A percentile compares a stretch with the other conserved stretches of the same genome.
These are phyloP conservation scores for Venturia canescens DNA, from an alignment of 1,140 invertebrate species.

Conservation along the genomic window DNA sequence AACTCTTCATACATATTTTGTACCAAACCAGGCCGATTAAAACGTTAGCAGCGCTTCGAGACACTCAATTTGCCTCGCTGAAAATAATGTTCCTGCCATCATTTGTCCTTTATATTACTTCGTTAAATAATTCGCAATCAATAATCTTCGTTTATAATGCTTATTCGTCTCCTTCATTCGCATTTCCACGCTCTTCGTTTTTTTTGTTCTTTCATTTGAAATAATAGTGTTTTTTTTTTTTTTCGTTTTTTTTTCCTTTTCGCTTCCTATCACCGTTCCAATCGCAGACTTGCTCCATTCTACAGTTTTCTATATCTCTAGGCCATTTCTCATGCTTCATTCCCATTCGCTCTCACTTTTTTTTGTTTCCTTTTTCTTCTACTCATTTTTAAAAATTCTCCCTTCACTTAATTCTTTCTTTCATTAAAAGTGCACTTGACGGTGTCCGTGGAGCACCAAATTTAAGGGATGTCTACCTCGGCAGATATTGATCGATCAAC, in stretches of 20 bases:
- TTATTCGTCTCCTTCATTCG: conserved; percentile 34
- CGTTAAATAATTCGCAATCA: conserved; percentile 73
- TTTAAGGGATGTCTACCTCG: conserved; percentile 71
- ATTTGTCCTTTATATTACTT: conserved; percentile 72
- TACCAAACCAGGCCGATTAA: conserved; percentile 77
- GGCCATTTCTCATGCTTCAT: conserved; percentile 66
- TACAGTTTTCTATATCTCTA: conserved; percentile 70
- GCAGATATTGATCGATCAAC: conserved; percentile 72
- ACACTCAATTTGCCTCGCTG: conserved; percentile 60
- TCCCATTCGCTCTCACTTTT: no score
- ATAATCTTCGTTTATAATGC: conserved; percentile 63
- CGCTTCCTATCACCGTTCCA: conserved; percentile 30
- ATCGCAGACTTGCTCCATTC: conserved; percentile 56
- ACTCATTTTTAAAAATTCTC: conserved; percentile 32
- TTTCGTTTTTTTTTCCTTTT: conserved; percentile 26
- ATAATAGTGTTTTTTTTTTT: neutral
- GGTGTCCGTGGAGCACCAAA: conserved; percentile 75
- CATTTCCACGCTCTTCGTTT: conserved; percentile 23
- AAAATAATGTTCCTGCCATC: conserved; percentile 73
- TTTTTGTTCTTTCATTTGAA: conserved; percentile 25
- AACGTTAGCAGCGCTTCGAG: conserved; percentile 61
- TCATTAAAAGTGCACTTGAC: conserved; percentile 75
- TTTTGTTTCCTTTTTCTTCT: neutral
- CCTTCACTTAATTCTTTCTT: conserved; percentile 38
- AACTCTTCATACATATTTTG: conserved; percentile 75